Base-by-base conservation (phyloP, 2,113 vertebrate genomes). In the Corythornis madagascariensis region DNA sequence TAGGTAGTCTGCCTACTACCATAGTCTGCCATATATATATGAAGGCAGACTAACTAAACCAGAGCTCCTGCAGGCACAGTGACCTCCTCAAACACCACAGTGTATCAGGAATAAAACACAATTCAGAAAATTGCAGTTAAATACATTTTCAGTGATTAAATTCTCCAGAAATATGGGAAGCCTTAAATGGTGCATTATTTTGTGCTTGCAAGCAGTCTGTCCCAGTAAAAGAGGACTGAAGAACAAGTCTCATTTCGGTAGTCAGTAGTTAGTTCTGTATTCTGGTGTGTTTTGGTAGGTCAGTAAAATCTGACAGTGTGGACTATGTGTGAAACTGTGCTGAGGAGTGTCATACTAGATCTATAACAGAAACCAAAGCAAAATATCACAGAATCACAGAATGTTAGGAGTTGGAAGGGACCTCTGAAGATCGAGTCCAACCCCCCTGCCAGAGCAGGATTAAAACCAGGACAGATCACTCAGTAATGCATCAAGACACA, bases 51-150 rank as follows among this genome's bases (percentile, higher is more conserved):
- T 55, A 48, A 85, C 45, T 80, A 35, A 50, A 73, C 20, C 15
- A 50, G 42, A 50, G 13, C 17, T 88, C 14, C 28, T 70, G 25
- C 22, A 59, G 22, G 42, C 5, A 42, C 19, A 53, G 10, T 42
- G 42, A 21, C 0, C 0, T 52, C 15, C 16, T 9, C 63, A 83
- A 53, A 67, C 4, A 35, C 15, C 9, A 22, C 12, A 42, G 1
- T 20, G 16, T 75, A 10, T 16, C 42, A 73, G 50, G 55, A 77
- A 45, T 18, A 47, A 73, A 76, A 76, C 22, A 24, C 12, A 24
- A 13, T 0, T n/a, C 55, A 56, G 29, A 71, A 64, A 90, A 11
- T 3, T 35, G 6, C 14, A 83, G 42, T 65, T 61, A 79, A 75
- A 40, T 73, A 10, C n/a, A 84, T 43, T 83, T 50, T 61, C 52